phyloP scores from a whole-genome alignment of 23 tunicate genomes.

The Trididemnum clinides region DNA sequence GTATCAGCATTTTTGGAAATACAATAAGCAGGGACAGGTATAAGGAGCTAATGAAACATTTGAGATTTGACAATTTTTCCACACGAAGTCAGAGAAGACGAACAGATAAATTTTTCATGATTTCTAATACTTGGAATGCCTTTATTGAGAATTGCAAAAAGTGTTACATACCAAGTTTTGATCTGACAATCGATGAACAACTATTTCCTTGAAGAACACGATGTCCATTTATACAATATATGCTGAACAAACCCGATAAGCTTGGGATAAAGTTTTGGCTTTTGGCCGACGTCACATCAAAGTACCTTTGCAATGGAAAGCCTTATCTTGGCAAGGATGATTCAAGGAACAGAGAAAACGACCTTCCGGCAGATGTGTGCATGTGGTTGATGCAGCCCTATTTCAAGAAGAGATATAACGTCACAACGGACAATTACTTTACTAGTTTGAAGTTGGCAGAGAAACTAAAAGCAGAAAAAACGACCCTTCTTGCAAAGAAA shows the following conservation, averaged over 20 bases:
- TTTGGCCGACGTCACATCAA: neutral
- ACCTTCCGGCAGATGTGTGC: no score
- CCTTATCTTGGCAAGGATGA: no score
- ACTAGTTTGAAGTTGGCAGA: no score
- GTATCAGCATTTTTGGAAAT: neutral
- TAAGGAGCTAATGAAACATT: neutral
- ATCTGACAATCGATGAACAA: conserved; percentile 1
- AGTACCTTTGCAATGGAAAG: neutral
- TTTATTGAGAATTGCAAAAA: conserved; percentile 2
- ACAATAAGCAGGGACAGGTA: neutral
- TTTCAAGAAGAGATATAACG: no score
- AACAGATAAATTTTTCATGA: neutral
- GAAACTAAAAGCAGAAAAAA: no score
- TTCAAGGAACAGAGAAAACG: no score
- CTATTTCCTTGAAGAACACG: neutral
- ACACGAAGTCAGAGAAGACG: neutral
- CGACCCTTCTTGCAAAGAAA: no score
- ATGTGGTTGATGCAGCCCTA: no score
- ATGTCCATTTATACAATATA: neutral
- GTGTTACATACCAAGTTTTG: conserved; percentile 2
- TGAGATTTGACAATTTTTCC: neutral
- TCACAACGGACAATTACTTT: no score
- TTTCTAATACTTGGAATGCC: neutral
- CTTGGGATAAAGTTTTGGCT: neutral
- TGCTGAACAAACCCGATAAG: neutral